Evolutionary conservation across 2,113 vertebrate genomes (phyloP), one percentile per base, ranked within the genome.

Genomic region (Lucifuga dentata): DNA sequence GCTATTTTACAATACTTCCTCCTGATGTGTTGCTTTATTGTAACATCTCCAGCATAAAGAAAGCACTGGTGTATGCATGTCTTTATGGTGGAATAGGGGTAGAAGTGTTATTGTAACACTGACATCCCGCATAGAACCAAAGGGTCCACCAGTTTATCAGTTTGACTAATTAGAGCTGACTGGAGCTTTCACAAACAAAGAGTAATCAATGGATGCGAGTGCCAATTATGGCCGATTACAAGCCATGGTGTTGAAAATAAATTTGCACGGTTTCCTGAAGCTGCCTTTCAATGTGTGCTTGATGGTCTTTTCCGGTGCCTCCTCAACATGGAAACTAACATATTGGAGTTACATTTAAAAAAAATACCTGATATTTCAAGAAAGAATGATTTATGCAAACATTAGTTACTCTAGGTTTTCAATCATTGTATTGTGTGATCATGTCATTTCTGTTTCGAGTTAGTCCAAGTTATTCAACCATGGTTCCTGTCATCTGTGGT

Each of bases 121-220:
- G 35, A 29, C 20, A 39, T 7, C 2, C 15, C 10, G 49, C 35
- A 56, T 50, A 20, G 23, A 43, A 49, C 12, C 46, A 33, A 26
- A 5, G 40, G 26, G 35, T 57, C 58, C 26, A 43, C 56, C 32
- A 26, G 11, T 64, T 50, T 48, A 33, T 48, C 2, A 3, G 40
- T 45, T 46, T n/a, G 24, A 6, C 32, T 29, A 35, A 55, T 55
- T 41, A 24, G 40, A 35, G 13, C 48, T 56, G 35, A 61, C 52
- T 52, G 24, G 23, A 44, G 66, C 39, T 46, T 70, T 57, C 9
- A 32, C 17, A 60, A 59, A 71, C 46, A 71, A 44, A 21, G 38
- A 41, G 52, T 33, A 67, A 62, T 56, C 41, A 29, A 48, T 70
- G n/a, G 39, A 44, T 8, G 26, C 17, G 19, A 49, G 39, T n/a